A percentile compares a stretch with the other conserved stretches of the same genome.
Conservation (phyloP, 1,140 invertebrate species). For the Ridgeia piscesae region DNA sequence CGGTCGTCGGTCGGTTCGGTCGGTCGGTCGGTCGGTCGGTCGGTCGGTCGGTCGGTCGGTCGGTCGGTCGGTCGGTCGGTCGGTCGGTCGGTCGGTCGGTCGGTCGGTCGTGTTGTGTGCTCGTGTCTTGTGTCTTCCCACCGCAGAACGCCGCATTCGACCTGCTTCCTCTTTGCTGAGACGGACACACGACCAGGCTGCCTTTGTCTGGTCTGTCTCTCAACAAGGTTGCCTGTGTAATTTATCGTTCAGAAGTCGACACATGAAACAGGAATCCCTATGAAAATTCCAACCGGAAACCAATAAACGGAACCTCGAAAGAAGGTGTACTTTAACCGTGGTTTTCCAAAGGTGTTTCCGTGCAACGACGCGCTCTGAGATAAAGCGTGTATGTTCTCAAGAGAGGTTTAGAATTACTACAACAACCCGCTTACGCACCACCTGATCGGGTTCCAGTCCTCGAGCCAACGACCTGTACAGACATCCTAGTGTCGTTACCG, state of each 20-base stretch:
- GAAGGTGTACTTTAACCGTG: too few species aligned
- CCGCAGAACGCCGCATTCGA: background rate
- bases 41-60: too few species aligned
- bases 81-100: too few species aligned
- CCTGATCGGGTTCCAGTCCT: background rate
- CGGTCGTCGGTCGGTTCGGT: too few species aligned
- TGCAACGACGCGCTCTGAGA: background rate
- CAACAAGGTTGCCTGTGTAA: background rate
- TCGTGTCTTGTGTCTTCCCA: background rate
- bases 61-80: too few species aligned
- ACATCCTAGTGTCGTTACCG: background rate
- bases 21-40: too few species aligned
- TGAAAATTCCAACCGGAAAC: background rate
- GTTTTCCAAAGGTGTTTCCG: background rate
- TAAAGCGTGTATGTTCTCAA: background rate
- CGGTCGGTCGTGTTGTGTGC: too few species aligned
- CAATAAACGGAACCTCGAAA: background rate
- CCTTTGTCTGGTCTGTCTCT: background rate
- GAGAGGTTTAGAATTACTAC: background rate
- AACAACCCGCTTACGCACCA: background rate
- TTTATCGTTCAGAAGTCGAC: background rate
- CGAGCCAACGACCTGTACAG: background rate
- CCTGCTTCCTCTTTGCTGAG: background rate
- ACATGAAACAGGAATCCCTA: background rate
- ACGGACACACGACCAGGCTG: background rate